Base-by-base conservation (phyloP, 2,113 vertebrate genomes). In the Indicator indicator region DNA sequence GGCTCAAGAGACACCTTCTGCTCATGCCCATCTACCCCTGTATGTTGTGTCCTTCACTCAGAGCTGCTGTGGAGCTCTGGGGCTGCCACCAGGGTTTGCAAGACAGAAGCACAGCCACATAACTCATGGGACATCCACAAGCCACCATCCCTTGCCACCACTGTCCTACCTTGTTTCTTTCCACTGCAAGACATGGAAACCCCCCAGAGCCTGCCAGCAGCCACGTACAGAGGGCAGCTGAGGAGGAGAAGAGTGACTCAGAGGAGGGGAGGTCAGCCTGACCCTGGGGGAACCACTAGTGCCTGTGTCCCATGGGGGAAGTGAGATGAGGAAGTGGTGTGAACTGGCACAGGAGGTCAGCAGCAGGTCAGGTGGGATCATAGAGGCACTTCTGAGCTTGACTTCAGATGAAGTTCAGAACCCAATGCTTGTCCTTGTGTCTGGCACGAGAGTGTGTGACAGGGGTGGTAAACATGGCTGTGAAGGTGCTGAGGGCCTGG, bases 161-260 rank as follows among this genome's bases (percentile, higher is more conserved):
- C 52, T 26, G 28, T 13, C 59, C 69, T 20, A 3, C 54, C 68
- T 44, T 30, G 40, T 50, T 77, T 36, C 67, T 48, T 88, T 58
- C 82, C 46, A 71, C 1, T 33, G 59, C 77, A 69, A 75, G 81
- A 10, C 10, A 8, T 0, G 14, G 88, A 81, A 89, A 89, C 3
- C 18, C 74, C 90, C 90, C 56, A 26, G 59, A 74, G 74, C 36
- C 55, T 38, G n/a, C 6, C 13, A 8, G 9, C 0, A 5, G 58
- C 64, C 72, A 4, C 9, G 28, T 28, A 58, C 52, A 0, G 4
- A 42, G 91, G 48, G 80, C 84, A 55, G 78, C 88, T 71, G 93
- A 62, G 94, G 75, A 81, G 80, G 16, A 75, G 85, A 28, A 60
- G 16, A n/a, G 73, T 86, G 95, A 94, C 93, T 96, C 95, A 92